Evolutionary conservation across 2,888 invertebrate genomes (phyloP).

Genomic region (Shargacucullia verbasci): DNA sequence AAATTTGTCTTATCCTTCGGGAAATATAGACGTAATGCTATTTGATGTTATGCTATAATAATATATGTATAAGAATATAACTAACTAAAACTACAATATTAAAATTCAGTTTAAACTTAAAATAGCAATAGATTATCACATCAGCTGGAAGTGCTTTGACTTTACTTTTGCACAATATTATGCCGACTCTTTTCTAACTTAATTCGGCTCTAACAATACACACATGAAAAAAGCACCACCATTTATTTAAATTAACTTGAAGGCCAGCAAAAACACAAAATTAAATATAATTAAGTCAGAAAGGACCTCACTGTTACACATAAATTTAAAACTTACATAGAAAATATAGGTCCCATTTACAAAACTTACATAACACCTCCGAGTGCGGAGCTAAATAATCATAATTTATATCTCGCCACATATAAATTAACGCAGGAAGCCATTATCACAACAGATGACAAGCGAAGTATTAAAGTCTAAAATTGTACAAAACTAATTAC

Average conservation of each 20-base stretch:
- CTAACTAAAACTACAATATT: no score
- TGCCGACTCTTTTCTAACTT: background rate
- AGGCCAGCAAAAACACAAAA: constrained; percentile 28
- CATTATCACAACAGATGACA: constrained; percentile 76
- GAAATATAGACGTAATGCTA: no score
- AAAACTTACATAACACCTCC: constrained; percentile 38
- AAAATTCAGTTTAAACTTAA: no score
- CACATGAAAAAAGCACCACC: constrained; percentile 7
- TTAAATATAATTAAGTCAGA: constrained; percentile 42
- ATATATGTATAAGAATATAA: no score
- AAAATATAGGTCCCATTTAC: constrained; percentile 42
- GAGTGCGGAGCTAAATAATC: constrained; percentile 61
- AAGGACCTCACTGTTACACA: constrained; percentile 25
- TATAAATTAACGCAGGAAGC: constrained; percentile 80
- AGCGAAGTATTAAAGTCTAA: constrained; percentile 77
- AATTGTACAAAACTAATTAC: constrained; percentile 83
- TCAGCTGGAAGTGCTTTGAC: no score
- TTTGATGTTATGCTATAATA: no score
- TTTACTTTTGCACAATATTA: constrained; percentile 4
- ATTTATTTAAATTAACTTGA: constrained; percentile 23
- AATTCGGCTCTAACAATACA: background rate
- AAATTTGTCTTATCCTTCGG: no score
- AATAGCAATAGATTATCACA: no score
- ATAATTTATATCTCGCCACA: constrained; percentile 69
- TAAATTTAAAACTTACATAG: constrained; percentile 50